Evolutionary conservation across 2,888 invertebrate genomes (phyloP), one percentile per base, ranked within the genome.

Genomic region (Sinohyriopsis cumingii): DNA sequence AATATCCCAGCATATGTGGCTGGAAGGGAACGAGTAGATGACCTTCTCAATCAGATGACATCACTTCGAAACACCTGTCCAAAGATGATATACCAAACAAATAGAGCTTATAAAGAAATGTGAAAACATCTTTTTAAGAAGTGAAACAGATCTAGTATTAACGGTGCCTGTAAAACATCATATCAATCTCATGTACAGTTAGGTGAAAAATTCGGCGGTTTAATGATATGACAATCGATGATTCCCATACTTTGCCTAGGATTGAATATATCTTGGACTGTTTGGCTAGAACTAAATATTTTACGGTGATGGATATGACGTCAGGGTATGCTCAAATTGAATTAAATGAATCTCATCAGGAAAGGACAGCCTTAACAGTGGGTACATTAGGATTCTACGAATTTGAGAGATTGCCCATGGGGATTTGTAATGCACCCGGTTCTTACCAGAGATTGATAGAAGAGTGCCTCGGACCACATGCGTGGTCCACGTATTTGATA

Each of bases 401-500:
- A 28, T 69, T 62, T 25, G 24, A 53, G 19, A 69, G 54, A 20
- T 65, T 69, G 69, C 65, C 69, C 4, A 62, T 69, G 22, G 65
- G 69, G 2, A 22, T 69, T 5, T 53, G 55, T 9, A 69, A 69
- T 57, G 28, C 57, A 15, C 69, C 65, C 1, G 69, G 65, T 20
- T 65, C 69, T 19, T 65, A 60, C 54, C 69, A 69, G 25, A 24
- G 70, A 57, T n/a, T 70, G 4, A 70, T 70, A 60, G 69, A 69
- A 19, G 63, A 64, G 54, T 64, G 64, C n/a, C 55, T 71, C 15
- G 67, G 67, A 61, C 3, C 9, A 70, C 66, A 22, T 70, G 70
- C 57, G 45, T 70, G 3, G 62, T 66, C 5, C 66, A 66, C 24
- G 25, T 70, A 7, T 65, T 66, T 33, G 25, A 65, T 28, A 19